A percentile compares a stretch with the other conserved stretches of the same genome.
Evolutionary conservation across 2,113 vertebrate species (phyloP).

Genomic region (Cochlearius cochlearius): DNA sequence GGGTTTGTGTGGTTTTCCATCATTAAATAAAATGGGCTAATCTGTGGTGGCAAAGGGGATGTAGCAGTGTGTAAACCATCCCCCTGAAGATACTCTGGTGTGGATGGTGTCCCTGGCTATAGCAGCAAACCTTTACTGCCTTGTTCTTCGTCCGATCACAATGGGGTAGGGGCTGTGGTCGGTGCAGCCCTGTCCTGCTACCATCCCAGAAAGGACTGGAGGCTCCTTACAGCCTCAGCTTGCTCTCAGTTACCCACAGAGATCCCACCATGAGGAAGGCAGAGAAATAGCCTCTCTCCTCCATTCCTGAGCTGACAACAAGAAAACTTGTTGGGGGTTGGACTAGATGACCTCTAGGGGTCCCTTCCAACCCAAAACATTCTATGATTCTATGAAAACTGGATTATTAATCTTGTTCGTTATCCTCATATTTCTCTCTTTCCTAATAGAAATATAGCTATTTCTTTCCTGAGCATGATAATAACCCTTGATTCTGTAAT

Average conservation of each 20-base stretch:
- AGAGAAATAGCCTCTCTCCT: neutral
- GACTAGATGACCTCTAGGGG: too few relatives aligned
- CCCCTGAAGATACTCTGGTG: neutral
- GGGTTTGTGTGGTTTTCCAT: neutral
- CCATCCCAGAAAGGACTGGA: neutral
- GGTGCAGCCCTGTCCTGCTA: neutral
- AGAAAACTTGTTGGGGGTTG: too few relatives aligned
- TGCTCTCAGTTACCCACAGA: neutral
- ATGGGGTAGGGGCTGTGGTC: accelerated
- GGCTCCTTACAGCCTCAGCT: neutral
- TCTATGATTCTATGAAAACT: too few relatives aligned
- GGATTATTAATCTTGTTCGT: neutral
- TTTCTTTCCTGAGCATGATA: neutral
- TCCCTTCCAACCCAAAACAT: too few relatives aligned
- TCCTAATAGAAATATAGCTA: neutral
- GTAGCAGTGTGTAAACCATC: neutral
- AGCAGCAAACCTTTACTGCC: neutral
- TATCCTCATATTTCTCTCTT: neutral
- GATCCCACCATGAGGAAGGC: neutral
- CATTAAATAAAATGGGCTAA: neutral
- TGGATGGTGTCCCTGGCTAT: neutral
- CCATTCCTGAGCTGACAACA: neutral
- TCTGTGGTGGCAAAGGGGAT: neutral
- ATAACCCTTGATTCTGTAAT: neutral
- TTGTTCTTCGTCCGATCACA: accelerated